Base-by-base conservation (phyloP, 2,888 invertebrate genomes). In the Hoplodrina blanda region DNA sequence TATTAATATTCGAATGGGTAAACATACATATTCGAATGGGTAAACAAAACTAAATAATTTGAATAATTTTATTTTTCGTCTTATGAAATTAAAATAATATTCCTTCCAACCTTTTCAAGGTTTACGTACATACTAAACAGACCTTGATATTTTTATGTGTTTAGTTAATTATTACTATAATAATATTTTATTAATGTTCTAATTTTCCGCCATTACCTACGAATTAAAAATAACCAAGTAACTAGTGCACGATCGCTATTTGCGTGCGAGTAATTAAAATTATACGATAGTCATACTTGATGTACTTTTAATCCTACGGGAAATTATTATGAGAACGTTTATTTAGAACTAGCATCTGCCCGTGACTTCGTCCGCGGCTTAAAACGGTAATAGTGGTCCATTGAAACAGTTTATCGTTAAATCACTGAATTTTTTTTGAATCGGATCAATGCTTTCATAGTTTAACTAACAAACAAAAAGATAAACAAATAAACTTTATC, bases 201-300 rank as follows among this genome's bases (percentile, higher is more conserved):
- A 67, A 71, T 33, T 66, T 69, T 76, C 52, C 60, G 62, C 71
- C 65, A 76, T 80, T 62, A 25, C 25, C 25, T 25, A 67, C 63
- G 49, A 80, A 76, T 79, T 63, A 66, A 30, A 76, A 72, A 79
- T 76, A 59, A 65, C 61, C 44, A 44, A 17, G 41, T 69, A 41
- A 64, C 30, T 54, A 46, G 69, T 61, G 37, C 62, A 79, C 61
- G 77, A 30, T 80, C n/a, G 37, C 72, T 69, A 66, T 69, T 53
- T 19, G 7, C 55, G 61, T 81, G 76, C 62, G 76, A 79, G 3
- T 37, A n/a, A n/a, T 30, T 41, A 20, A 46, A 46, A 17, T 15
- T 17, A 41, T 52, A 41, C 15, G 30, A 69, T 20, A 30, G 11
- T n/a, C 19, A 3, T 33, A 25, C 17, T 44, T 2, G 4, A 44